These are phyloP conservation scores for Daphoenositta chrysoptera DNA, from an alignment of 2,113 vertebrate species.

Conservation along the genomic window DNA sequence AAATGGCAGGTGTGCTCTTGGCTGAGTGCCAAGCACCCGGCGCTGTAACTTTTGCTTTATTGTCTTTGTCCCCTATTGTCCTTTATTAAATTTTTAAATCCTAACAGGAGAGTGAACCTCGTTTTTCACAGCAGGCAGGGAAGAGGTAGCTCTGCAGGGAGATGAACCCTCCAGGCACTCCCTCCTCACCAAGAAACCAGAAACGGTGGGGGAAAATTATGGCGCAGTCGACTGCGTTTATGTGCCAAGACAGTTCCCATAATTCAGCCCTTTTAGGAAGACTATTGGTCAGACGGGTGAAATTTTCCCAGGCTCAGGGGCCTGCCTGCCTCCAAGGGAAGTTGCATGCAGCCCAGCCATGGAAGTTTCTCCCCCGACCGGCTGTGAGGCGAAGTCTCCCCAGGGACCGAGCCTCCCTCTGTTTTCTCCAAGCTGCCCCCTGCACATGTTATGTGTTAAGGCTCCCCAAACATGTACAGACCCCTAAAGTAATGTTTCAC, in stretches of 20 bases:
- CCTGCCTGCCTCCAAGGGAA: background rate
- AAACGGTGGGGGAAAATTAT: accelerated
- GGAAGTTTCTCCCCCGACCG: accelerated
- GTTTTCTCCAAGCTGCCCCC: accelerated
- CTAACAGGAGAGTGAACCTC: too few relatives aligned
- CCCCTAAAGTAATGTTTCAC: background rate
- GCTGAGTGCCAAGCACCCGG: too few relatives aligned
- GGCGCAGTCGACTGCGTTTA: accelerated
- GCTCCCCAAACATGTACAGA: accelerated
- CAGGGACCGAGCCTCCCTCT: accelerated
- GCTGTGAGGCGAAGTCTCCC: background rate
- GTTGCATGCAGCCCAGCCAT: accelerated
- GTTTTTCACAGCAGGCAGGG: too few relatives aligned
- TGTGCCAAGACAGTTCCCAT: background rate
- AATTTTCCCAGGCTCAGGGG: background rate
- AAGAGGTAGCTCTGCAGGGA: background rate
- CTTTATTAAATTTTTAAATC: too few relatives aligned
- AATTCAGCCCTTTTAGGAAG: background rate
- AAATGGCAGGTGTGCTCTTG: too few relatives aligned
- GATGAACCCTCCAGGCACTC: background rate
- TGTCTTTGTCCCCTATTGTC: too few relatives aligned
- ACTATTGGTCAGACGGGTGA: accelerated
- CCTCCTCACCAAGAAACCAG: background rate
- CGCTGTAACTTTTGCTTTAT: too few relatives aligned
- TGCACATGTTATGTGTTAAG: accelerated